Conservation (phyloP, 2,113 vertebrate species). For the Aythya baeri region DNA sequence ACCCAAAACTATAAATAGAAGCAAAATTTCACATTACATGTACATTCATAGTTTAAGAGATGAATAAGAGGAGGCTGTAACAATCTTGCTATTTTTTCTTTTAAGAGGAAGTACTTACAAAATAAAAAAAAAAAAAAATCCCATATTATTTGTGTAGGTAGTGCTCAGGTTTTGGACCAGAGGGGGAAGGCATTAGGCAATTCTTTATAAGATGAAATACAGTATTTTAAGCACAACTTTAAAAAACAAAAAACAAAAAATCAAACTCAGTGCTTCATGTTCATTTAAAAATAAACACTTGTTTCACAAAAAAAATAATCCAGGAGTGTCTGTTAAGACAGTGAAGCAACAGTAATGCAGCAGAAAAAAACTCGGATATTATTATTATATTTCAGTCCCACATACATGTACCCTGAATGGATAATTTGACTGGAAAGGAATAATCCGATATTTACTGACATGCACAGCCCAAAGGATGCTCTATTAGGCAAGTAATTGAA, state of each 20-base stretch:
- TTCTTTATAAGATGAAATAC: conserved; percentile 39
- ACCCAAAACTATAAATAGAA: conserved; percentile 69
- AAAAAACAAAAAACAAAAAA: neutral
- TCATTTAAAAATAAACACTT: neutral
- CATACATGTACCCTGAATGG: conserved; percentile 26
- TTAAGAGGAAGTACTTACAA: conserved; percentile 33
- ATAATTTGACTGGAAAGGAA: neutral
- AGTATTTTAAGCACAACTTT: conserved; percentile 51
- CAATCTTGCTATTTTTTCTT: conserved; percentile 35
- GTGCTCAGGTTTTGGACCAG: conserved; percentile 56
- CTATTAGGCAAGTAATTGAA: neutral
- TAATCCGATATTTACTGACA: neutral
- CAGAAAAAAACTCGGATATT: conserved; percentile 25
- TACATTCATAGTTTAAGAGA: conserved; percentile 73
- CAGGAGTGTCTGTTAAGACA: conserved; percentile 52
- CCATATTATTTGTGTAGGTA: conserved; percentile 62
- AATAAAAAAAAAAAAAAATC: neutral
- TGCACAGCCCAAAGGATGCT: conserved; percentile 16
- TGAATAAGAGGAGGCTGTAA: conserved; percentile 59
- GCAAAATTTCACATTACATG: conserved; percentile 75
- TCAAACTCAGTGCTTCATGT: conserved; percentile 61
- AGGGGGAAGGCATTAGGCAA: conserved; percentile 13
- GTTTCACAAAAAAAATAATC: conserved; percentile 25
- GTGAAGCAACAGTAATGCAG: conserved; percentile 13
- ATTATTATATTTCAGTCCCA: neutral